These are phyloP conservation scores for Drosophila algonquin DNA, from an alignment of 2,888 invertebrate species.

Conservation along the genomic window DNA sequence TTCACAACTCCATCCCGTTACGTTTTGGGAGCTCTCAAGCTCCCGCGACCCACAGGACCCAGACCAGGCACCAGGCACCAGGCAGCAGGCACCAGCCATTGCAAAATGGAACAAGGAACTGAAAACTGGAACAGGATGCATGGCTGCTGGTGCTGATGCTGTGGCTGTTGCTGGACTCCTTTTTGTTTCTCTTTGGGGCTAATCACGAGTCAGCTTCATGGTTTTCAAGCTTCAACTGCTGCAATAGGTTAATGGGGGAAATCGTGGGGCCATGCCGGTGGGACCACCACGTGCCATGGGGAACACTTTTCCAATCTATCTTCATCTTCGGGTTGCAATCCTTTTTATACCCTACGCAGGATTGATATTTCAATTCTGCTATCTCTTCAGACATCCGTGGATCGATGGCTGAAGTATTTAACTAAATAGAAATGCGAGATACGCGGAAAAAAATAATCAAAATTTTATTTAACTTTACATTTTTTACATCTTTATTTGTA, in stretches of 20 bases:
- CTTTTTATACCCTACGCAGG: too few relatives aligned
- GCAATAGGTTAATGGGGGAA: conserved; percentile 29
- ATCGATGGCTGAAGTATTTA: too few relatives aligned
- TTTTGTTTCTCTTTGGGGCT: conserved; percentile 4
- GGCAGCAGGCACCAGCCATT: too few relatives aligned
- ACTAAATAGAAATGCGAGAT: too few relatives aligned
- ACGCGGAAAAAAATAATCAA: too few relatives aligned
- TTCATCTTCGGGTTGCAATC: background rate
- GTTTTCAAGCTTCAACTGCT: conserved; percentile 33
- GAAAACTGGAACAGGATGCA: conserved; percentile 1
- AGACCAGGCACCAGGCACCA: too few relatives aligned
- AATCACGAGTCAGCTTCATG: conserved; percentile 31
- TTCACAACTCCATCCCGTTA: too few relatives aligned
- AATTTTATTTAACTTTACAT: too few relatives aligned
- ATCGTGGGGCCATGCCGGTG: background rate
- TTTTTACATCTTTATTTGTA: too few relatives aligned
- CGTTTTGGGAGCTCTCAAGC: too few relatives aligned
- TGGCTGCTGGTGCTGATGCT: conserved; percentile 5
- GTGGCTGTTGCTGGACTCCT: conserved; percentile 13
- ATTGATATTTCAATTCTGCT: too few relatives aligned
- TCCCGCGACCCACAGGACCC: conserved; percentile 19
- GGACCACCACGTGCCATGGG: background rate
- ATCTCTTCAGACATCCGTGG: too few relatives aligned
- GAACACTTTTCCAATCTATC: background rate
- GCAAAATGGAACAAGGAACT: conserved; percentile 7